Evolutionary conservation across 1,140 invertebrate genomes (phyloP).

Genomic region (Bombus impatiens): DNA sequence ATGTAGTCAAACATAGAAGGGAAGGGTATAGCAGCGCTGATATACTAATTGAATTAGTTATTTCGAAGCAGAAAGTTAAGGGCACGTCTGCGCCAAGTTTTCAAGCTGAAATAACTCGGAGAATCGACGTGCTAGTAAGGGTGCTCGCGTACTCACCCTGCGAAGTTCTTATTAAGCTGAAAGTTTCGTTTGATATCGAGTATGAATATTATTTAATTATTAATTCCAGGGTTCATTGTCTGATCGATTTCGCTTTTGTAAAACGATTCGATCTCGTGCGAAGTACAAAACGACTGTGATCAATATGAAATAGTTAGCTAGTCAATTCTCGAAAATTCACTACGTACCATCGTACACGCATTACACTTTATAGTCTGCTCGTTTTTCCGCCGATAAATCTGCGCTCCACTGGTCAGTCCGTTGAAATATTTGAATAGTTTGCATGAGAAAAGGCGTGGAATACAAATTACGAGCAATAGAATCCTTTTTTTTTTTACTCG

Average conservation of each 20-base stretch:
- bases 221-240: slow-evolving; percentile 33
- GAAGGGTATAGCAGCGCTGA: slow-evolving; percentile 50
- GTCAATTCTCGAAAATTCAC: slow-evolving; percentile 31
- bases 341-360: slow-evolving; percentile 26
- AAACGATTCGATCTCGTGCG: not conserved
- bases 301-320: not conserved
- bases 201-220: slow-evolving; percentile 69
- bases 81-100: slow-evolving; percentile 68
- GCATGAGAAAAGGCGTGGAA: not conserved
- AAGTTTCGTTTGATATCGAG: slow-evolving; percentile 65
- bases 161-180: slow-evolving; percentile 67
- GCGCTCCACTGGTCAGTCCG: not conserved
- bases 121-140: slow-evolving; percentile 65
- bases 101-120: slow-evolving; percentile 68
- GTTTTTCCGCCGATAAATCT: slow-evolving; percentile 37
- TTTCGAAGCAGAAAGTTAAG: slow-evolving; percentile 71
- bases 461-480: not conserved
- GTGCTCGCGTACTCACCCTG: not conserved
- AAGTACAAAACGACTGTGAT: not conserved
- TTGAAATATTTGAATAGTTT: slow-evolving; percentile 20
- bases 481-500: not conserved
- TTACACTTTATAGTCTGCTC: slow-evolving; percentile 21
- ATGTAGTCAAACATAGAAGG: slow-evolving; percentile 60
- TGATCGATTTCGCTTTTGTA: not conserved
- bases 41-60: slow-evolving; percentile 73